phyloP scores from a whole-genome alignment of 1,140 invertebrate genomes.

The Zaprionus inermis region DNA sequence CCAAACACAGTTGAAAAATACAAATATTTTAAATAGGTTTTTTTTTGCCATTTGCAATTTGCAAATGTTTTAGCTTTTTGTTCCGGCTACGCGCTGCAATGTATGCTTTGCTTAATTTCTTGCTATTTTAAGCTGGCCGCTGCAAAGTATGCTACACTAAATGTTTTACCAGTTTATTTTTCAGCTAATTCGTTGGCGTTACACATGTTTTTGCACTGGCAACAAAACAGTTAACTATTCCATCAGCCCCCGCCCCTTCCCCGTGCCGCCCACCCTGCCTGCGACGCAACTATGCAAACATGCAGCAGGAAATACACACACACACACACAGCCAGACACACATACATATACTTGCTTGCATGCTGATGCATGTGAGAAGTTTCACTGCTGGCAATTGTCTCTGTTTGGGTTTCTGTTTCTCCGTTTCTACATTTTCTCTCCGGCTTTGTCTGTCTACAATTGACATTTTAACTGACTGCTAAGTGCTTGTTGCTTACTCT shows the following conservation, averaged over 20 bases:
- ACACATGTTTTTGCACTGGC: constrained; percentile 21
- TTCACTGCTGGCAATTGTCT: constrained; percentile 15
- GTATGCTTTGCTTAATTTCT: neutral
- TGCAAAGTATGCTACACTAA: neutral
- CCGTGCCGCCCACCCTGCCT: neutral
- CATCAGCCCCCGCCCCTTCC: neutral
- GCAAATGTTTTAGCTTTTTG: neutral
- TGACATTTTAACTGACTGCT: constrained; percentile 69
- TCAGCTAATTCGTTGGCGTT: constrained; percentile 21
- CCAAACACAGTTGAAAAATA: neutral
- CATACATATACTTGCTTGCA: neutral
- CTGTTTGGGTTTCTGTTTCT: constrained; percentile 9
- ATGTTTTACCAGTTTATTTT: constrained; percentile 4
- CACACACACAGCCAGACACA: neutral
- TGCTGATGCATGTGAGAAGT: constrained; percentile 4
- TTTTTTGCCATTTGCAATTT: neutral
- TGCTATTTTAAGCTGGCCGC: neutral
- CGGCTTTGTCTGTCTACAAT: constrained; percentile 37
- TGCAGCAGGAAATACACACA: neutral
- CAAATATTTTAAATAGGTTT: constrained; percentile 1
- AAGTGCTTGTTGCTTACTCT: constrained; percentile 53
- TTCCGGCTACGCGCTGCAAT: neutral
- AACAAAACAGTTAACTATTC: constrained; percentile 1
- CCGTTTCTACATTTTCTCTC: neutral
- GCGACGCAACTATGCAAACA: constrained; percentile 5